These are phyloP conservation scores for Tenualosa ilisha DNA, from an alignment of 2,797 vertebrate species.

Conservation along the genomic window DNA sequence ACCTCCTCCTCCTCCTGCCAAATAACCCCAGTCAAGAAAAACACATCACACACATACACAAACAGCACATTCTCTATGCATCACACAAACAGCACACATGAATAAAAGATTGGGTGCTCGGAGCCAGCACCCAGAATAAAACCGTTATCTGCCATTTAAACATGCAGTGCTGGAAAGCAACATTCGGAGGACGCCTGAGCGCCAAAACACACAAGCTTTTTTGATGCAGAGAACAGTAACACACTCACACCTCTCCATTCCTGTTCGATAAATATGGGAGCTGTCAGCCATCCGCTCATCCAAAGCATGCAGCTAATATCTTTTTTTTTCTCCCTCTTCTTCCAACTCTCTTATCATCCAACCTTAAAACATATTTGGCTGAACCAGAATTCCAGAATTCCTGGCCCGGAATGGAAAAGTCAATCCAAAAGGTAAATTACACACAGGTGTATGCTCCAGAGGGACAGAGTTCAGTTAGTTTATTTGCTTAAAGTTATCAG, in stretches of 20 bases:
- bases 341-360: neutral
- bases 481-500: neutral
- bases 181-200: constrained; percentile 7
- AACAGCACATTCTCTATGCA: constrained; percentile 43
- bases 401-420: neutral
- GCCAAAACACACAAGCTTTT: constrained; percentile 44
- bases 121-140: constrained; percentile 54
- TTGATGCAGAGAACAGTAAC: constrained; percentile 20
- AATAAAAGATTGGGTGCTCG: constrained; percentile 57
- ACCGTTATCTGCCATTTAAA: constrained; percentile 52
- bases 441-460: neutral
- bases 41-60: constrained; percentile 27
- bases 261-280: constrained; percentile 35
- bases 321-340: neutral
- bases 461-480: neutral
- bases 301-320: constrained; percentile 3
- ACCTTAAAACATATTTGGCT: neutral
- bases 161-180: constrained; percentile 33
- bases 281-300: constrained; percentile 32
- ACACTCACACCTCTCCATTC: constrained; percentile 13
- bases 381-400: neutral
- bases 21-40: constrained; percentile 20
- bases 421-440: neutral
- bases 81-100: constrained; percentile 42
- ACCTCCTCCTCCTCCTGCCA: neutral